Base-by-base conservation (phyloP, 2,113 vertebrate species). In the Phalacrocorax pelagicus region DNA sequence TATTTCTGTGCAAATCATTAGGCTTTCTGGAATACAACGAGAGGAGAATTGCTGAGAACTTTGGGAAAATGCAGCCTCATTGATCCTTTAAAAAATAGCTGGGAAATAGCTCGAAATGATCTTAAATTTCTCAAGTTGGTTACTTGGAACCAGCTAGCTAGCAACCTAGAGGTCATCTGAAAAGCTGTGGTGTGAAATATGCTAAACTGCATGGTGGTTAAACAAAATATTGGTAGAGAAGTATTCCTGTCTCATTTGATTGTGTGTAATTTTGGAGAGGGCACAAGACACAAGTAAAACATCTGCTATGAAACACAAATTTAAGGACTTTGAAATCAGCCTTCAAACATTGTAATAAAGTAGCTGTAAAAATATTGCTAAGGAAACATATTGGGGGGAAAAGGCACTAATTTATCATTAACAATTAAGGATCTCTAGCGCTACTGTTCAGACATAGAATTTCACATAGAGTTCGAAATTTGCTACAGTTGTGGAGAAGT, bases 391-490 rank as follows among this genome's bases (percentile, higher is more conserved):
- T 1, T 70, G 54, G 27, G 71, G 29, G 47, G 66, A 71, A 86
- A 59, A 86, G 30, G 30, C 65, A 26, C 11, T 70, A 52, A 22
- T 24, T 8, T 15, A 59, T 21, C 17, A 27, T 36, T 70, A 92
- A 65, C 79, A 80, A 36, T 36, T 38, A 57, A 81, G 38, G 24
- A 15, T 79, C 38, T 88, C 36, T 57, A 58, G 36, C 83, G 32
- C 9, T 86, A 77, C 32, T 59, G 18, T 62, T 94, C 79, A 83
- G 71, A 66, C 14, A 27, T 2, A 90, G 29, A 62, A 38, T 46
- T 69, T n/a, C 75, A 83, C 51, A 57, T 52, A 55, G 38, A 93
- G 51, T 90, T 94, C 88, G 81, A 94, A 95, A 97, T 85, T 95
- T 66, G 88, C 78, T 81, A 51, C 81, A 90, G 83, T 78, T 92